Base-by-base conservation (phyloP, 2,888 invertebrate genomes). In the Frankliniella intonsa region DNA sequence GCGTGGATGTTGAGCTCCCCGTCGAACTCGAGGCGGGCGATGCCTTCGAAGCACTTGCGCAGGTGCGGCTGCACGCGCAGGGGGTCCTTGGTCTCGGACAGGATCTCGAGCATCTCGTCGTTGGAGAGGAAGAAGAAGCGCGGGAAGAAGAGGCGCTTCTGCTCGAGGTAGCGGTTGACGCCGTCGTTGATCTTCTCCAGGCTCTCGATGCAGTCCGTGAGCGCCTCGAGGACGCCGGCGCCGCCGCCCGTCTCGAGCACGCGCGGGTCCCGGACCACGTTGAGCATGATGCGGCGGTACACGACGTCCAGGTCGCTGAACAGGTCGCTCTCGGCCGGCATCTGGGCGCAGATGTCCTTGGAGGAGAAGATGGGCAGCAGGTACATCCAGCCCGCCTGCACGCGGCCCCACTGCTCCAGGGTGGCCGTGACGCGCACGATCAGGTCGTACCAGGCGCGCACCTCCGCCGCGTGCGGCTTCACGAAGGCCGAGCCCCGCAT, bases 71-170 rank as follows among this genome's bases (percentile, higher is more conserved):
- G 95, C 3, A 96, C 95, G 85, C 94, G 90, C 11, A 93, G 88
- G 0, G 95, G 95, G 87, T 96, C 94, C 88, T 95, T 95, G 2
- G 95, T 95, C 90, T 96, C 95, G 0, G 96, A 95, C 83, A 97
- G 89, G 85, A 97, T 95, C 88, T 96, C 95, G 85, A 97, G 89
- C 91, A 97, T 93, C 88, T 97, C 96, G 86, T 96, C 95, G 87
- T 97, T 96, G 10, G 96, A 96, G 83, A 97, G 89, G 87, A 97
- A 97, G 90, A 96, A 97, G 87, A 97, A 96, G 87, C 96, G 91
- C 88, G 86, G 83, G 85, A 82, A 80, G 87, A 90, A 95, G 14
- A 96, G 88, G 84, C 96, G 89, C 87, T 96, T 96, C 88, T 93
- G 94, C 88, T 96, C 95, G 83, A 96, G 89, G 87, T 96, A 96